Percentiles rank a stretch among this genome's conserved stretches.
Evolutionary conservation across 2,113 vertebrate genomes (phyloP).

Genomic region (Daphoenositta chrysoptera): DNA sequence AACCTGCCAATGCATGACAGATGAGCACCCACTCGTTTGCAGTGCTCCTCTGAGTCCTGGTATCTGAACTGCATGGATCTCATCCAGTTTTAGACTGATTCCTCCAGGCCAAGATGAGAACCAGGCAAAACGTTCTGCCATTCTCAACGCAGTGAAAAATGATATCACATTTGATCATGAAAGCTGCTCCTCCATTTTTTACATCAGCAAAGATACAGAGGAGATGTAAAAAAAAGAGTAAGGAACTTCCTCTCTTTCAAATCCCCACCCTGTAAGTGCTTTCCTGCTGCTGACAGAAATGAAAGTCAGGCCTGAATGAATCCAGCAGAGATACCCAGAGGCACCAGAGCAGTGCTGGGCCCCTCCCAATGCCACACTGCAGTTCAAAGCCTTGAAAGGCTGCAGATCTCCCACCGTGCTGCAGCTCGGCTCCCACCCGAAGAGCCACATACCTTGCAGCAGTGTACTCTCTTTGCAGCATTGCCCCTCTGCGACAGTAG

Average conservation of each 20-base stretch:
- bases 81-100: neutral
- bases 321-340: neutral
- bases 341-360: neutral
- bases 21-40: neutral
- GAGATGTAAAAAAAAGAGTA: neutral
- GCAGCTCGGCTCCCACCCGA: neutral
- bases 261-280: neutral
- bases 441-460: neutral
- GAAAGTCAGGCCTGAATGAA: neutral
- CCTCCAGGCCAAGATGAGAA: neutral
- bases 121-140: neutral
- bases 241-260: neutral
- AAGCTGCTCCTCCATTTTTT: neutral
- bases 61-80: neutral
- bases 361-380: neutral
- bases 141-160: neutral
- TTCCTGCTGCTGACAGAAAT: constrained; percentile 15
- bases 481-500: neutral
- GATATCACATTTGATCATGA: neutral
- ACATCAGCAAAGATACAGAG: neutral
- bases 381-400: neutral
- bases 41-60: neutral
- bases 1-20: neutral
- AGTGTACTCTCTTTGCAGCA: neutral
- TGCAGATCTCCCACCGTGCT: neutral